Percentiles rank a stretch among this genome's conserved stretches.
Conservation (phyloP, 1,140 invertebrate species). For the Caenorhabditis tropicalis region DNA sequence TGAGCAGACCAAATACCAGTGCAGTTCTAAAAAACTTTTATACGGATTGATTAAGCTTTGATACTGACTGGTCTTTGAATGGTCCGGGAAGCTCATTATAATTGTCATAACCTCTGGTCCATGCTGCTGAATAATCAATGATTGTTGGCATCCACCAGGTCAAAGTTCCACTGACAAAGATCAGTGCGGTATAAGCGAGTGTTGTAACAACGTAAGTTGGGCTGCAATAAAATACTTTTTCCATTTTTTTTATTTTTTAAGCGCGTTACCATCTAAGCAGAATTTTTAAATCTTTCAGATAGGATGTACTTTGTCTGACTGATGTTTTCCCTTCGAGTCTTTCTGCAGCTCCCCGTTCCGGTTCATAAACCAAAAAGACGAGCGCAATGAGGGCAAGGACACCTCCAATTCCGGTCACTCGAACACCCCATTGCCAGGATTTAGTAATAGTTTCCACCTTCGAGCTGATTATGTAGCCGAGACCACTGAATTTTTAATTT, state of each 20-base stretch:
- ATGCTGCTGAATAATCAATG: conserved; percentile 13
- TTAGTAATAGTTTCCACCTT: conserved; percentile 79
- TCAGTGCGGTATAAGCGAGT: conserved; percentile 36
- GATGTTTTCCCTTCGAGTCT: neutral
- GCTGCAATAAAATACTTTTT: neutral
- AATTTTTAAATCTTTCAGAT: conserved; percentile 40
- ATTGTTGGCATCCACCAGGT: conserved; percentile 51
- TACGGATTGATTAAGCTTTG: neutral
- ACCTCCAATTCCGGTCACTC: conserved; percentile 76
- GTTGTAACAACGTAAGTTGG: conserved; percentile 46
- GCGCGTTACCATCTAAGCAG: conserved; percentile 3
- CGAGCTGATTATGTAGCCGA: conserved; percentile 92
- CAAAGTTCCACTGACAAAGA: conserved; percentile 51
- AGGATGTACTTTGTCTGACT: neutral
- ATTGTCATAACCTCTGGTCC: neutral
- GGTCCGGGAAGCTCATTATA: neutral
- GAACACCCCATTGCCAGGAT: conserved; percentile 86
- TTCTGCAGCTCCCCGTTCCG: conserved; percentile 78
- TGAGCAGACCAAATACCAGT: neutral
- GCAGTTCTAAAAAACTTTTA: neutral
- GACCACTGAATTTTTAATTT: conserved; percentile 74
- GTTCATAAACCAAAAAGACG: conserved; percentile 83
- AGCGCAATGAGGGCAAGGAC: conserved; percentile 83
- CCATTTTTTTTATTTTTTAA: too few relatives aligned
- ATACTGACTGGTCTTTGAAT: conserved; percentile 1